Percentiles rank a stretch among this genome's conserved stretches.
Evolutionary conservation across 2,888 invertebrate genomes (phyloP).

Genomic region (Pheosia tremula): DNA sequence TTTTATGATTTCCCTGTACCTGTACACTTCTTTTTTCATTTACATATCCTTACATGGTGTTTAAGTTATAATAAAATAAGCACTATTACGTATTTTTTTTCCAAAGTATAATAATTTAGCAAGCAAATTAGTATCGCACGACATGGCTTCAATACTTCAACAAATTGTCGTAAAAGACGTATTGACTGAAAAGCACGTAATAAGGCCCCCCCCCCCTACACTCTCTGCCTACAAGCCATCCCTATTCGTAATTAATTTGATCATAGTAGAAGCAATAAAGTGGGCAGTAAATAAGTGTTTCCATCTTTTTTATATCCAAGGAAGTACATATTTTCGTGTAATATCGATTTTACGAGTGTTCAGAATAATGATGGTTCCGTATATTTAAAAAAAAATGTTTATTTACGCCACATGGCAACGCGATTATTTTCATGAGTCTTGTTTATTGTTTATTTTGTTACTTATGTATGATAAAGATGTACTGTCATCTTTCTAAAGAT

Average conservation of each 20-base stretch:
- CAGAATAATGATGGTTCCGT: conserved; percentile 55
- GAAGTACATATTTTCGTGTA: conserved; percentile 49
- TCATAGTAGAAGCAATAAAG: conserved; percentile 60
- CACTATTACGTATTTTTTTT: too few species aligned
- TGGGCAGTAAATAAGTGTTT: conserved; percentile 64
- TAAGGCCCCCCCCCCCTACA: neutral
- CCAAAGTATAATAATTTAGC: neutral
- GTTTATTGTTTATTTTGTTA: too few species aligned
- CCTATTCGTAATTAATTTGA: conserved; percentile 56
- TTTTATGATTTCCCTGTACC: too few species aligned
- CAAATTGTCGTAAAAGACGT: neutral
- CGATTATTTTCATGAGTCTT: neutral
- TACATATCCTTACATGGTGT: too few species aligned
- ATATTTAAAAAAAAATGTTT: conserved; percentile 36
- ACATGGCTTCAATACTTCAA: neutral
- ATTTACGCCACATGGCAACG: conserved; percentile 24
- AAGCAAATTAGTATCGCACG: neutral
- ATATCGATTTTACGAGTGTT: conserved; percentile 54
- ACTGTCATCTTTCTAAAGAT: neutral
- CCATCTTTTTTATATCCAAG: conserved; percentile 59
- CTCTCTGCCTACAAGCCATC: neutral
- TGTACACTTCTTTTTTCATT: too few species aligned
- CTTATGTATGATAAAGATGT: too few species aligned
- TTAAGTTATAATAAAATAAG: too few species aligned
- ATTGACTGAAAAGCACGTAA: neutral